Evolutionary conservation across 2,888 invertebrate species (phyloP).

Genomic region (Drosophila mettleri): DNA sequence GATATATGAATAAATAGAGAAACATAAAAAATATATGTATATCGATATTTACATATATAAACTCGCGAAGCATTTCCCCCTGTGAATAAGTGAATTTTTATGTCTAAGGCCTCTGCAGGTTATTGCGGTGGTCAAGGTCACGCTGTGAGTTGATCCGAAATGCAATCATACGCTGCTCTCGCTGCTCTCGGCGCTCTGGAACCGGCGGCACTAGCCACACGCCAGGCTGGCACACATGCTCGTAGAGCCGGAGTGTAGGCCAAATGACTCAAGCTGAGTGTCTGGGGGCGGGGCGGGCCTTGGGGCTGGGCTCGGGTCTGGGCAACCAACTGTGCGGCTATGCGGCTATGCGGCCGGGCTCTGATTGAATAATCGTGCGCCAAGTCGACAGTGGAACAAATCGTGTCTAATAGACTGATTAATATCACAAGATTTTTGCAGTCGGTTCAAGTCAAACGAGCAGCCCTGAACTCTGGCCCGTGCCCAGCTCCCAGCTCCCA

Average conservation of each 20-base stretch:
- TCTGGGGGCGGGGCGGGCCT: not conserved
- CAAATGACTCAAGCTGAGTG: conserved; percentile 1
- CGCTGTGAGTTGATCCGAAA: conserved; percentile 30
- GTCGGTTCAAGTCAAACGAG: conserved; percentile 61
- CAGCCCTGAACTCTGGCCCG: conserved; percentile 36
- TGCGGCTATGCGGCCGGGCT: conserved; percentile 37
- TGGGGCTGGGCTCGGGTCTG: not conserved
- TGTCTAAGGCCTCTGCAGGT: not conserved
- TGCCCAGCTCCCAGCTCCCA: not conserved
- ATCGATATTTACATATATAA: no score
- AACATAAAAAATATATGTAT: no score
- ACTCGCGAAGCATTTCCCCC: not conserved
- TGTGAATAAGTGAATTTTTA: not conserved
- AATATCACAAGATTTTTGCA: conserved; percentile 74
- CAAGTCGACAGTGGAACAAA: conserved; percentile 72
- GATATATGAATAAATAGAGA: not conserved
- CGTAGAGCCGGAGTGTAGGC: no score
- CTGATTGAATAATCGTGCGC: conserved; percentile 77
- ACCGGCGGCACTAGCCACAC: conserved; percentile 41
- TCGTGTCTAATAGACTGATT: conserved; percentile 82
- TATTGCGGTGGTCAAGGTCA: conserved; percentile 40
- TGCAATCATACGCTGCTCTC: conserved; percentile 21
- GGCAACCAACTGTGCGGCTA: conserved; percentile 60
- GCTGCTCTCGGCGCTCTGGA: conserved; percentile 2
- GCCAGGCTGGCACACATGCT: conserved; percentile 12